Evolutionary conservation across 2,113 vertebrate genomes (phyloP).

Genomic region (Chauna torquata): DNA sequence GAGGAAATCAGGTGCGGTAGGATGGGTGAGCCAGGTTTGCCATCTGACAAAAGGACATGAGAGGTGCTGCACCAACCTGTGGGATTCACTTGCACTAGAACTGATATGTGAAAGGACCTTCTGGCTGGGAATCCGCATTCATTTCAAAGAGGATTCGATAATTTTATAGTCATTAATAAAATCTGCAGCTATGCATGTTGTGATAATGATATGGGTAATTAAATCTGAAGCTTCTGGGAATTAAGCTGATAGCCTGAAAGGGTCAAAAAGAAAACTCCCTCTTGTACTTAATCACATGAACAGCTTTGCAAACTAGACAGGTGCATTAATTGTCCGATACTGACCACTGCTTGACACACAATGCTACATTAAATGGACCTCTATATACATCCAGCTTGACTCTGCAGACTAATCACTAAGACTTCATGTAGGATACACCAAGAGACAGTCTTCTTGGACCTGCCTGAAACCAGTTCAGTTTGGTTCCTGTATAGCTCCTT

Average conservation of each 20-base stretch:
- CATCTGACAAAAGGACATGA: neutral
- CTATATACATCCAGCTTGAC: neutral
- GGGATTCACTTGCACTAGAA: neutral
- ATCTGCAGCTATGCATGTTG: slow-evolving; percentile 38
- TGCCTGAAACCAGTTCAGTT: neutral
- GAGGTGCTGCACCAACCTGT: neutral
- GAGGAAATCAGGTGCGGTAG: neutral
- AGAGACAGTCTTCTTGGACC: neutral
- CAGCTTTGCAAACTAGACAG: neutral
- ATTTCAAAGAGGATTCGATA: neutral
- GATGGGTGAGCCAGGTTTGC: neutral
- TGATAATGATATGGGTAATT: slow-evolving; percentile 58
- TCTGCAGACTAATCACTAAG: neutral
- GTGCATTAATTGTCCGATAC: neutral
- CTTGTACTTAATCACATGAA: slow-evolving; percentile 40
- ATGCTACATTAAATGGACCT: neutral
- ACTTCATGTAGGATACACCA: neutral
- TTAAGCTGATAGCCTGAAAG: slow-evolving; percentile 53
- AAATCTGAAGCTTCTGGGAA: slow-evolving; percentile 63
- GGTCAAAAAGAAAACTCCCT: slow-evolving; percentile 41
- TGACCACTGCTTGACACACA: neutral
- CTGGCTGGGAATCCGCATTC: neutral
- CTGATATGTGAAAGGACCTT: neutral
- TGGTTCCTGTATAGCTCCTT: neutral
- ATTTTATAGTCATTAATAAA: slow-evolving; percentile 56